These are phyloP conservation scores for Grammomys dolichurus DNA, from an alignment of 2,113 vertebrate genomes.

Conservation along the genomic window DNA sequence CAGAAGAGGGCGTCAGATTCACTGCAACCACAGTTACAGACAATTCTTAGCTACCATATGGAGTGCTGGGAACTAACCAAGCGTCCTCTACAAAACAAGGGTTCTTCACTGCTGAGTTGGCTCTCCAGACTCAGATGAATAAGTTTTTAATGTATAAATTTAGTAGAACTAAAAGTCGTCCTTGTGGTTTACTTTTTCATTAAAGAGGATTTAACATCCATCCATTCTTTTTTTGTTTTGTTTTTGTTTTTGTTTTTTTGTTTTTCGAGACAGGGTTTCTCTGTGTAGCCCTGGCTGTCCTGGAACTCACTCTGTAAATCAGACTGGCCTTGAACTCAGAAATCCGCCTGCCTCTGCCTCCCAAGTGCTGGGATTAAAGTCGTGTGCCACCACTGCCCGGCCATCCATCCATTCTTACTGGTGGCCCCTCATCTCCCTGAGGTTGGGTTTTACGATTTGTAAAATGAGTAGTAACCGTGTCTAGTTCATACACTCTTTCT, in stretches of 20 bases:
- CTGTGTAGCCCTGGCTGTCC: no score
- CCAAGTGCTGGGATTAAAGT: no score
- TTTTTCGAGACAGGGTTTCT: no score
- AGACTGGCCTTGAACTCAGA: no score
- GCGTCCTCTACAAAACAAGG: neutral
- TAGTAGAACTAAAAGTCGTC: neutral
- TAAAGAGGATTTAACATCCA: neutral
- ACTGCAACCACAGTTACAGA: neutral
- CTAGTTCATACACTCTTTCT: neutral
- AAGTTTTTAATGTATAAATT: neutral
- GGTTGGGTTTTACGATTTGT: conserved; percentile 21
- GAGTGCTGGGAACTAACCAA: neutral
- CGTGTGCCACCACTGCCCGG: no score
- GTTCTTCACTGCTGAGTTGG: neutral
- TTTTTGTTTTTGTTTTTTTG: no score
- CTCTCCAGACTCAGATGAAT: neutral
- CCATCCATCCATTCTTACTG: neutral
- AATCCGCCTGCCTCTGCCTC: no score
- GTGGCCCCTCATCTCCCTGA: conserved; percentile 8
- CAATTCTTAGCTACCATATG: no score
- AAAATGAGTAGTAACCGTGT: neutral
- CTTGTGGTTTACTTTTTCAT: neutral
- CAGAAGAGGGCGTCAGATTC: neutral
- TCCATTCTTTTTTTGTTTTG: neutral
- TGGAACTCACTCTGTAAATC: no score